Conservation (phyloP, 2,888 invertebrate genomes). For the Ditula angustiorana region DNA sequence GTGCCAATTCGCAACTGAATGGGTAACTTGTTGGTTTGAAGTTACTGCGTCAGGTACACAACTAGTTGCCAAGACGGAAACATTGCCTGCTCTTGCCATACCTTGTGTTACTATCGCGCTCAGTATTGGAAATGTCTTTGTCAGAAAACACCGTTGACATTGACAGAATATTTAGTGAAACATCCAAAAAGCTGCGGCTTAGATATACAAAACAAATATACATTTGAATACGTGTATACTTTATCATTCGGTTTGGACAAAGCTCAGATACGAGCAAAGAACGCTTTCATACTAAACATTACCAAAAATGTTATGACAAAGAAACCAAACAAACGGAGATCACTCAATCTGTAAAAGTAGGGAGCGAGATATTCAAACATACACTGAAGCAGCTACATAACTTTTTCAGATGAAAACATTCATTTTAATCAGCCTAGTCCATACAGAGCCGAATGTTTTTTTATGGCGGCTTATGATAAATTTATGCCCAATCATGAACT, state of each 20-base stretch:
- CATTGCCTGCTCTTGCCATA: conserved; percentile 7
- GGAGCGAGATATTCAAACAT: background rate
- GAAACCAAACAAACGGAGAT: conserved; percentile 9
- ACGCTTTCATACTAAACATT: conserved; percentile 3
- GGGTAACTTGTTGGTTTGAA: conserved; percentile 38
- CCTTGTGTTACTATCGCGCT: background rate
- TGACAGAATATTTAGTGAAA: background rate
- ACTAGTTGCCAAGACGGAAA: conserved; percentile 38
- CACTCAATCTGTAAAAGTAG: background rate
- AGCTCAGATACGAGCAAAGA: background rate
- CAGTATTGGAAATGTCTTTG: background rate
- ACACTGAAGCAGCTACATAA: conserved; percentile 23
- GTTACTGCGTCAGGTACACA: conserved; percentile 38
- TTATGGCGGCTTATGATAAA: conserved; percentile 46
- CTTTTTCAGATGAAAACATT: conserved; percentile 37
- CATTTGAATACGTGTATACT: background rate
- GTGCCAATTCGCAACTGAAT: conserved; percentile 33
- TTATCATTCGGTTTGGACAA: background rate
- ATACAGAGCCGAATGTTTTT: conserved; percentile 35
- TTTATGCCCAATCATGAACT: conserved; percentile 57
- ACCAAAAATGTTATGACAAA: conserved; percentile 12
- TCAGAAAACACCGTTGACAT: background rate
- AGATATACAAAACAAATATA: background rate
- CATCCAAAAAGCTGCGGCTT: background rate
- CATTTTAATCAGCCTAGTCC: conserved; percentile 31